Base-by-base conservation (phyloP, 2,113 vertebrate genomes). In the Scophthalmus maximus region DNA sequence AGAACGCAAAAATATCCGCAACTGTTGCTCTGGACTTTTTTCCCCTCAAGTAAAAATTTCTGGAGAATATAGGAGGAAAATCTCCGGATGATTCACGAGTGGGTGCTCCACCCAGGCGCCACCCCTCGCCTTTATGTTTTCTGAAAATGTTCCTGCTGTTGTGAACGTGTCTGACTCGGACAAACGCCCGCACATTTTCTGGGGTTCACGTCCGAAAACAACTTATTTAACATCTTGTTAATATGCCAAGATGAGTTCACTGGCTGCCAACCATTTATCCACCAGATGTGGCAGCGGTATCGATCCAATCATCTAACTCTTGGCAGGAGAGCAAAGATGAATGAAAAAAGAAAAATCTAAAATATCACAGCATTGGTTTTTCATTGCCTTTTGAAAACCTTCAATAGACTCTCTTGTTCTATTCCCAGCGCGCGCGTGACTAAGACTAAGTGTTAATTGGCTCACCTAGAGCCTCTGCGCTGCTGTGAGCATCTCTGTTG, bases 401-500 rank as follows among this genome's bases (percentile, higher is more conserved):
- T 36, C 5, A 47, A 1, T 11, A 18, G 2, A n/a, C 2, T 30
- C 20, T 14, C 26, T 51, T 2, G 11, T 14, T 69, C 34, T 5
- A 58, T 34, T 36, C 55, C 53, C 22, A 29, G 23, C 1, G 18
- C 25, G 55, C 56, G 20, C 2, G n/a, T 15, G 51, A 23, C 11
- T 23, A 23, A 56, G 3, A 59, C 47, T n/a, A 30, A 34, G 42
- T 65, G 49, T 17, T 22, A 8, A 22, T 34, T 18, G 42, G 27
- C 25, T 2, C 51, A 44, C 12, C 20, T 17, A 5, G 20, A 5
- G 10, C 38, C 46, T 25, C 22, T 36, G 32, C 8, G 6, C 8
- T 47, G 66, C 53, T 53, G 5, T 26, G 23, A 59, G 52, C 78
- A 56, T 63, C 23, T 25, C 64, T 61, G 62, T 68, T 68, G 29